Percentiles rank a stretch among this genome's conserved stretches.
phyloP scores from a whole-genome alignment of 2,113 vertebrate genomes.

The Nannospalax galili region DNA sequence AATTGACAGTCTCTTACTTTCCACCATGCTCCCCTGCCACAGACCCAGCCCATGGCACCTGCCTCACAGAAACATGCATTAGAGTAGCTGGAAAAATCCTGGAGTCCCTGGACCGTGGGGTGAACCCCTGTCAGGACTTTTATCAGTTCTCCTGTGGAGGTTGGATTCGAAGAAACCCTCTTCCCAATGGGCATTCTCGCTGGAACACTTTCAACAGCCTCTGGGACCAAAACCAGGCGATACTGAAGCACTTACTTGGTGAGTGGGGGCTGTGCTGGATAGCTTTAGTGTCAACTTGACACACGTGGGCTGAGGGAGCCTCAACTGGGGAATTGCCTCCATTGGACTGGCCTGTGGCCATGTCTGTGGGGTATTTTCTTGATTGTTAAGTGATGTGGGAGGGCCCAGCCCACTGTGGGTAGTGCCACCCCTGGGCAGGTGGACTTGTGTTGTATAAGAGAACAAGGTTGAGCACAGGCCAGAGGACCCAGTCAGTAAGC shows the following conservation, averaged over 20 bases:
- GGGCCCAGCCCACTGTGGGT: too few species aligned
- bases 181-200: slow-evolving; percentile 94
- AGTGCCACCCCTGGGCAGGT: too few species aligned
- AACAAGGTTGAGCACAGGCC: too few species aligned
- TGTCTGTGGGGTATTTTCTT: too few species aligned
- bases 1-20: not conserved
- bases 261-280: slow-evolving; percentile 68
- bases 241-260: slow-evolving; percentile 98
- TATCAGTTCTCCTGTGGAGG: slow-evolving; percentile 98
- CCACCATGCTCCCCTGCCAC: slow-evolving; percentile 57
- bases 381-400: too few species aligned
- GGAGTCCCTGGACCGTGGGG: slow-evolving; percentile 92
- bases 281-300: too few species aligned
- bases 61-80: slow-evolving; percentile 94
- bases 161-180: slow-evolving; percentile 96
- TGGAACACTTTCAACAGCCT: slow-evolving; percentile 99
- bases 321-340: too few species aligned
- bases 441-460: too few species aligned
- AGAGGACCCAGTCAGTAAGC: too few species aligned
- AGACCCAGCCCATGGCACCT: slow-evolving; percentile 91
- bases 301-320: too few species aligned
- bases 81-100: slow-evolving; percentile 95
- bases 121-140: slow-evolving; percentile 96
- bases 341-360: too few species aligned
- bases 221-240: slow-evolving; percentile 98